phyloP scores from a whole-genome alignment of 1,140 invertebrate species.

The Nymphalis io region DNA sequence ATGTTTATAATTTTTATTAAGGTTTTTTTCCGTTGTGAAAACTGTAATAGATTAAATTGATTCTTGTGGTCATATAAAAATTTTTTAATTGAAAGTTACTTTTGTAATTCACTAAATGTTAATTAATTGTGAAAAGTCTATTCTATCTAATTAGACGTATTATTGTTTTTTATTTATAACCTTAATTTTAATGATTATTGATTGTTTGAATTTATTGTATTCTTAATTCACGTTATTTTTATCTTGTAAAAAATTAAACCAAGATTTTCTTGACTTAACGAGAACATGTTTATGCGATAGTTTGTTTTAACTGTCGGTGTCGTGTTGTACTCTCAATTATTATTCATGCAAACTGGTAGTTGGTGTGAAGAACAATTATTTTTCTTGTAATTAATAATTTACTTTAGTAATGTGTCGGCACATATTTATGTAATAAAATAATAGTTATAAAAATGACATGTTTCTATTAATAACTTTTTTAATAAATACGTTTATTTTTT shows the following conservation, averaged over 20 bases:
- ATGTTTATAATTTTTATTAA: too few relatives aligned
- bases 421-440: neutral
- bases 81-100: too few relatives aligned
- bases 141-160: too few relatives aligned
- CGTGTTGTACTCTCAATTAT: neutral
- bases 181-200: too few relatives aligned
- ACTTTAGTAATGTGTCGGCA: neutral
- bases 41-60: too few relatives aligned
- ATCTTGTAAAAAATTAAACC: neutral
- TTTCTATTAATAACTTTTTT: neutral
- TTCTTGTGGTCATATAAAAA: too few relatives aligned
- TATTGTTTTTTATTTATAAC: too few relatives aligned
- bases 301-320: constrained; percentile 1
- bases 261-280: constrained; percentile 1
- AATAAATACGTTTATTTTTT: constrained; percentile 31
- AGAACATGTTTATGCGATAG: constrained; percentile 4
- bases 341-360: constrained; percentile 3
- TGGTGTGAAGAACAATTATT: constrained; percentile 4
- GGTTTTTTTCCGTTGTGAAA: too few relatives aligned
- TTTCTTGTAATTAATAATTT: constrained; percentile 2
- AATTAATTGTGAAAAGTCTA: too few relatives aligned
- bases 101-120: too few relatives aligned
- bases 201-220: too few relatives aligned
- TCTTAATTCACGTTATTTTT: neutral
- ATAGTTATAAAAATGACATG: neutral